Evolutionary conservation across 2,113 vertebrate species (phyloP), one percentile per base, ranked within the genome.

Genomic region (Hypomesus transpacificus): DNA sequence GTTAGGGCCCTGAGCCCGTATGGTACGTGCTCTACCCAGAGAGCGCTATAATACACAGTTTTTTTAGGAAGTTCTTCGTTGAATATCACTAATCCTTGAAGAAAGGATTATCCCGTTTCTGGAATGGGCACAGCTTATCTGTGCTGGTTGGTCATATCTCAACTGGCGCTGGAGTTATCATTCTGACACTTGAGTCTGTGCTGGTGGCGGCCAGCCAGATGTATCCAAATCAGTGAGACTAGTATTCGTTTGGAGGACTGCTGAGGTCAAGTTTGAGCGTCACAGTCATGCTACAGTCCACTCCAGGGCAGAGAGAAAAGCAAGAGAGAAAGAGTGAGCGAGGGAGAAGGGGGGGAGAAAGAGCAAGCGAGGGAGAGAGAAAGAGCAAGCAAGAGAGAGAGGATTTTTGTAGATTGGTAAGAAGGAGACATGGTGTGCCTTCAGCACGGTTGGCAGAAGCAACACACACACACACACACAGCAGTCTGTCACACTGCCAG

Each of bases 71-170:
- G 24, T 20, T 16, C 22, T 61, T 61, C 9, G 3, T 34, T 66
- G 9, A 66, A 66, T 51, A 66, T 66, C 39, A 20, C 46, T 50
- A 66, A 50, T 66, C 63, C n/a, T 50, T 66, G 0, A 51, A 65
- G 11, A 66, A 21, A 66, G 18, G 39, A 51, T 66, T 2, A 66
- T 50, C 39, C 21, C 13, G 18, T 66, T 34, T 34, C 31, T 21
- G 5, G 34, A 4, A 26, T 28, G 8, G 34, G 31, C 58, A 26
- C 6, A 24, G 58, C 20, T 51, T 4, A 51, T 31, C 24, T 63
- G 17, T 31, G 17, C 61, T 31, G 24, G 26, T 58, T 21, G 57
- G 26, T 24, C 26, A 62, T 24, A 31, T 28, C 54, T 46, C 39
- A 46, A 13, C 39, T 46, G 39, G 8, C 9, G 28, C 7, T 20